Base-by-base conservation (phyloP, 2,797 vertebrate species). In the Xerus rutilus region DNA sequence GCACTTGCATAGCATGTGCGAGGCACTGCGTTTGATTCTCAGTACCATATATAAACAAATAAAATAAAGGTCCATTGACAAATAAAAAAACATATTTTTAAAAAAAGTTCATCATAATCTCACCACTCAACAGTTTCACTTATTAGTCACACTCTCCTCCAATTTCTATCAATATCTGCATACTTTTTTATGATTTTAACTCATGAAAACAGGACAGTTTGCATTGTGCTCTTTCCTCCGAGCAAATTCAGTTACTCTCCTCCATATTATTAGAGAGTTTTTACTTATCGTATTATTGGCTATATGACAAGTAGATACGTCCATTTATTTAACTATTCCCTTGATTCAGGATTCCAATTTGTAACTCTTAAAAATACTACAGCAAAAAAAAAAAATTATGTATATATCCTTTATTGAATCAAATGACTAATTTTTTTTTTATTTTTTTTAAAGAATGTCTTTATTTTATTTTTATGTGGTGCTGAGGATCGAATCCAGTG, bases 141-240 rank as follows among this genome's bases (percentile, higher is more conserved):
- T 86, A 77, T 90, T 85, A 73, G 8, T 76, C 45, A 83, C 39
- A 18, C 62, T 95, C 15, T 52, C 32, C 39, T 79, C 70, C 43
- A 89, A 86, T 82, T 77, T 87, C 85, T 59, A 81, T 82, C 64
- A 88, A 86, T 47, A 76, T 74, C 72, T 92, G 78, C 49, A n/a
- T 54, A 91, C 17, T 79, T 47, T 88, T 87, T 67, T 9, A 87
- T 21, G 25, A 86, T 12, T 92, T 5, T 30, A 74, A 82, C 47
- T 54, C 43, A 85, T 45, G 30, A 28, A 85, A 96, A 92, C 54
- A 32, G 32, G 59, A 83, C 12, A 65, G 52, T 32, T 69, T 78
- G 23, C 69, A 62, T 65, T 94, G 14, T 59, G 49, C 10, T 57
- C 91, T 90, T 57, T 64, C 21, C 39, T 69, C 74, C 65, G 9